Conservation (phyloP, 2,797 vertebrate genomes). For the Anisognathus igniventris region DNA sequence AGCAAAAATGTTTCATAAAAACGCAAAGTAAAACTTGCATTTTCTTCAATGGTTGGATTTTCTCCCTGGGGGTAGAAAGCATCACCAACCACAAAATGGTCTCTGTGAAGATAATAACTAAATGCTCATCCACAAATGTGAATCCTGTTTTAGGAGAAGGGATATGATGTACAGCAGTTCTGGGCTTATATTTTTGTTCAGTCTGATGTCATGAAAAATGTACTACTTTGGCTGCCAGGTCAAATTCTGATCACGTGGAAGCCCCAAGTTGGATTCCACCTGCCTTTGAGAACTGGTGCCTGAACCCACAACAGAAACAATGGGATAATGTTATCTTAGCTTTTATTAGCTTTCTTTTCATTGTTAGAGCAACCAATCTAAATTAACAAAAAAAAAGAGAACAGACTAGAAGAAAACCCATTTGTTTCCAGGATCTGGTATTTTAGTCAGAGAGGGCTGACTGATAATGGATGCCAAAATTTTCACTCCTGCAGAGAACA, state of each 20-base stretch:
- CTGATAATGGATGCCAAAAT: not conserved
- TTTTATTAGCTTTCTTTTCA: not conserved
- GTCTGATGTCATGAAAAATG: not conserved
- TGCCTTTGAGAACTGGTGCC: not conserved
- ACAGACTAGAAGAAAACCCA: not conserved
- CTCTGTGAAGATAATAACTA: not conserved
- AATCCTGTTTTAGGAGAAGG: not conserved
- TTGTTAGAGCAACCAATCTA: not conserved
- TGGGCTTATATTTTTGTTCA: not conserved
- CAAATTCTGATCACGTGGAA: not conserved
- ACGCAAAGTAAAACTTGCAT: not conserved
- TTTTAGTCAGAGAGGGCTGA: not conserved
- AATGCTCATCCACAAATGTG: not conserved
- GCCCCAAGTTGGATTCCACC: not conserved
- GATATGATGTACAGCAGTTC: not conserved
- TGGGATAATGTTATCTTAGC: not conserved
- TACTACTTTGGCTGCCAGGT: not conserved
- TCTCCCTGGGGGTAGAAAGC: not conserved
- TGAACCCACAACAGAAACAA: not conserved
- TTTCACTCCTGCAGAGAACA: not conserved
- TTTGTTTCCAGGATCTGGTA: not conserved
- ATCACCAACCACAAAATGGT: not conserved
- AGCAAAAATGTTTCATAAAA: not conserved
- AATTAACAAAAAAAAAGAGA: not conserved
- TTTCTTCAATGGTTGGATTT: not conserved